A percentile compares a stretch with the other conserved stretches of the same genome.
Conservation (phyloP, 2,797 vertebrate species). For the Myripristis jacobus region DNA sequence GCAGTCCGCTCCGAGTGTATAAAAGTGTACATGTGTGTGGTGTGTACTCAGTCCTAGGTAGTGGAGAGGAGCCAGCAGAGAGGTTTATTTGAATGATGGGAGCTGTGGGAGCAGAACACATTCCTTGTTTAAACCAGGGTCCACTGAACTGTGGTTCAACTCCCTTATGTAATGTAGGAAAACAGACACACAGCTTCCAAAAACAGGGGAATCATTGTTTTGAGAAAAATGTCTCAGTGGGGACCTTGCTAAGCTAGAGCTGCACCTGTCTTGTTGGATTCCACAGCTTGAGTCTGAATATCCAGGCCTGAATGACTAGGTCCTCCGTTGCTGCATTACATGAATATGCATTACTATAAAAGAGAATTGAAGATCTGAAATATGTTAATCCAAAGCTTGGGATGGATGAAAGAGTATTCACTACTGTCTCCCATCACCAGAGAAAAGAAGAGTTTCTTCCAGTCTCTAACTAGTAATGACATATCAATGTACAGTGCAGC, state of each 20-base stretch:
- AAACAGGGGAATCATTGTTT: conserved; percentile 65
- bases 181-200: conserved; percentile 72
- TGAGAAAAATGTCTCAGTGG: conserved; percentile 54
- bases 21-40: conserved; percentile 35
- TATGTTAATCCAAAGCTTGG: conserved; percentile 29
- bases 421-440: conserved; percentile 1
- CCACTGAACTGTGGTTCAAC: conserved; percentile 65
- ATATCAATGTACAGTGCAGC: not conserved
- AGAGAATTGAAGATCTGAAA: conserved; percentile 29
- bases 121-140: conserved; percentile 43
- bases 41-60: conserved; percentile 14
- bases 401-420: conserved; percentile 30
- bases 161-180: conserved; percentile 72
- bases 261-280: conserved; percentile 65
- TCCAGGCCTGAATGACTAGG: conserved; percentile 20
- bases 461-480: conserved; percentile 27
- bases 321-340: conserved; percentile 22
- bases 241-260: conserved; percentile 44
- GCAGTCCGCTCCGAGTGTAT: conserved; percentile 18
- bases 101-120: conserved; percentile 37
- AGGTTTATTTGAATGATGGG: conserved; percentile 39
- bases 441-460: conserved; percentile 9
- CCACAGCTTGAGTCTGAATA: conserved; percentile 39
- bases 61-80: conserved; percentile 18
- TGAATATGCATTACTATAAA: conserved; percentile 13